Percentiles rank a stretch among this genome's conserved stretches.
phyloP scores from a whole-genome alignment of 2,113 vertebrate genomes.

The Gallinago paraguaiae region DNA sequence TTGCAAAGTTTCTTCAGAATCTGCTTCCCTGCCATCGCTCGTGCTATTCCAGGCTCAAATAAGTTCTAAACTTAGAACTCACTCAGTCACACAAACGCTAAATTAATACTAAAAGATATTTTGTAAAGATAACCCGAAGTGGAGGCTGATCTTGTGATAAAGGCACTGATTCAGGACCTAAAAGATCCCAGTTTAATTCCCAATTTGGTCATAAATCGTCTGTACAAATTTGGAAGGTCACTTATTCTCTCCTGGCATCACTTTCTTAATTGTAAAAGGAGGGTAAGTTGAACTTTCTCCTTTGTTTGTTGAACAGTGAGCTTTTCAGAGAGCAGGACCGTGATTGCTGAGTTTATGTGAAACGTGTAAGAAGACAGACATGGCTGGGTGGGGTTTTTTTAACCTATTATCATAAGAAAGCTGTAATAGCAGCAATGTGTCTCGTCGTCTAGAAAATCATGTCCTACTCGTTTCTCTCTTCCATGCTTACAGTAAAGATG shows the following conservation, averaged over 20 bases:
- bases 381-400: not conserved
- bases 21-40: slow-evolving; percentile 6
- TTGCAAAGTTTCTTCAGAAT: slow-evolving; percentile 23
- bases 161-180: not conserved
- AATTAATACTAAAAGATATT: not conserved
- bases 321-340: not conserved
- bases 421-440: not conserved
- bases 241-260: not conserved
- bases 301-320: not conserved
- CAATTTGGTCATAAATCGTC: slow-evolving; percentile 1
- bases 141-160: slow-evolving; percentile 20
- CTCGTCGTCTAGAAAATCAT: not conserved
- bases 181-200: slow-evolving; percentile 4
- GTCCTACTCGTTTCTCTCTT: not conserved
- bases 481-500: not conserved
- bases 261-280: not conserved
- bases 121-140: not conserved
- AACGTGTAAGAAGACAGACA: not conserved
- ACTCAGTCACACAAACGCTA: not conserved
- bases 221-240: not conserved
- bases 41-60: slow-evolving; percentile 13
- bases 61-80: slow-evolving; percentile 51
- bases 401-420: not conserved
- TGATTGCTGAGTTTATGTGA: not conserved
- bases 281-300: not conserved